Evolutionary conservation across 1,140 invertebrate genomes (phyloP).

Genomic region (Ceratitis capitata): DNA sequence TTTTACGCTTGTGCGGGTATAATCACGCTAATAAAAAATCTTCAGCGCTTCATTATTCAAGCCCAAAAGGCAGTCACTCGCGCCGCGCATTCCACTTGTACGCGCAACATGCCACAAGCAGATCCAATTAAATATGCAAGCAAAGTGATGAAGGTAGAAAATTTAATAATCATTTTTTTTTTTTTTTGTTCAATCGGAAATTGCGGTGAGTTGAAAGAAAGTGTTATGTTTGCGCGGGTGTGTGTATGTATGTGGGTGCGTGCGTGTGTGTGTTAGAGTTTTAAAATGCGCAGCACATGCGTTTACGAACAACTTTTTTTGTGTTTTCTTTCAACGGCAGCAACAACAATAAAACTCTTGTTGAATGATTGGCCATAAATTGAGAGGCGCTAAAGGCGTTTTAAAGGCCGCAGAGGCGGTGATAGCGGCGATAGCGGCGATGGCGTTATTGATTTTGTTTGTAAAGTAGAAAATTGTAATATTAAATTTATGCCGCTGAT

Average conservation of each 20-base stretch:
- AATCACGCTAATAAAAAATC: not conserved
- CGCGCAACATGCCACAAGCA: not conserved
- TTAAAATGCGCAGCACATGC: not conserved
- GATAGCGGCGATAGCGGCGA: too few relatives aligned
- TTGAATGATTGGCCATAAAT: not conserved
- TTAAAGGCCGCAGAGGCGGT: too few relatives aligned
- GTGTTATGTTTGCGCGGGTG: not conserved
- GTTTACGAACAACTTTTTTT: not conserved
- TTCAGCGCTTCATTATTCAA: not conserved
- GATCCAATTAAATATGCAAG: not conserved
- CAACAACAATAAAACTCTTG: not conserved
- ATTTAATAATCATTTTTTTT: not conserved
- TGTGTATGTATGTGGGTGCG: too few relatives aligned
- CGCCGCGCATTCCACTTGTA: not conserved
- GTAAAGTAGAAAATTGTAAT: constrained; percentile 20
- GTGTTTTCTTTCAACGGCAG: not conserved
- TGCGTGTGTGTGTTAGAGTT: not conserved
- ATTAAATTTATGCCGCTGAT: constrained; percentile 31
- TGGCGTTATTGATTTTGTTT: constrained; percentile 1
- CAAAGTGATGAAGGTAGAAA: not conserved
- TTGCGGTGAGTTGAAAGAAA: constrained; percentile 32
- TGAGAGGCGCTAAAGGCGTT: not conserved
- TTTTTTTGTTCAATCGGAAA: too few relatives aligned
- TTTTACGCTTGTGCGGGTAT: not conserved
- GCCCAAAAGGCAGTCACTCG: not conserved